These are phyloP conservation scores for Pteropus alecto DNA, from an alignment of 2,113 vertebrate species.

Conservation along the genomic window DNA sequence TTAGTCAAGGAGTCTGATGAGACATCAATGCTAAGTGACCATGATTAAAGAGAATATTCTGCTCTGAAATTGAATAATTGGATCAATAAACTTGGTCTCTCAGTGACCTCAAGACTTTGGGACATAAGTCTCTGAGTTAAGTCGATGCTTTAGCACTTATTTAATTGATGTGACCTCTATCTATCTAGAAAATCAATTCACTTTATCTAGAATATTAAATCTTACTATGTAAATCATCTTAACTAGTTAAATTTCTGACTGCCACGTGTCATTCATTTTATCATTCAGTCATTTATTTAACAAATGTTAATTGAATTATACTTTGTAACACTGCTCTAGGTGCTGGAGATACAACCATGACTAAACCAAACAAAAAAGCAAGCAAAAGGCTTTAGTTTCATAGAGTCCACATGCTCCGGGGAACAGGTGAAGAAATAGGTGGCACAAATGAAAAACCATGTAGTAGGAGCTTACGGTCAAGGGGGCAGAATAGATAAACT, in stretches of 20 bases:
- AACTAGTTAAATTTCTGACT: background rate
- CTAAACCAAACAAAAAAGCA: background rate
- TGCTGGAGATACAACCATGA: background rate
- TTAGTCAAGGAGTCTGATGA: background rate
- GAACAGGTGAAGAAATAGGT: background rate
- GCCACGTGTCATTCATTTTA: background rate
- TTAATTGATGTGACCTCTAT: background rate
- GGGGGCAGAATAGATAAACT: too few relatives aligned
- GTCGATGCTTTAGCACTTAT: background rate
- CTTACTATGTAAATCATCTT: slow-evolving; percentile 13
- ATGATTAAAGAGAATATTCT: background rate
- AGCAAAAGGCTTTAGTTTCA: background rate
- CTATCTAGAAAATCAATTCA: slow-evolving; percentile 13
- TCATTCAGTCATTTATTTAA: background rate
- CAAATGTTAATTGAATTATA: background rate
- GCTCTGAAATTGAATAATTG: background rate
- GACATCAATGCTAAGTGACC: background rate
- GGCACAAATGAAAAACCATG: background rate
- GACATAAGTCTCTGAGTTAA: background rate
- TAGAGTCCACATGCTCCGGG: background rate
- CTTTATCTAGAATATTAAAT: slow-evolving; percentile 12
- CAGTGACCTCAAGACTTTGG: background rate
- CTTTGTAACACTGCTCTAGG: background rate
- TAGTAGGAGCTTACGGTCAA: too few relatives aligned
- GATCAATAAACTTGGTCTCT: background rate